These are phyloP conservation scores for Delphinapterus leucas DNA, from an alignment of 2,113 vertebrate genomes.

Conservation along the genomic window DNA sequence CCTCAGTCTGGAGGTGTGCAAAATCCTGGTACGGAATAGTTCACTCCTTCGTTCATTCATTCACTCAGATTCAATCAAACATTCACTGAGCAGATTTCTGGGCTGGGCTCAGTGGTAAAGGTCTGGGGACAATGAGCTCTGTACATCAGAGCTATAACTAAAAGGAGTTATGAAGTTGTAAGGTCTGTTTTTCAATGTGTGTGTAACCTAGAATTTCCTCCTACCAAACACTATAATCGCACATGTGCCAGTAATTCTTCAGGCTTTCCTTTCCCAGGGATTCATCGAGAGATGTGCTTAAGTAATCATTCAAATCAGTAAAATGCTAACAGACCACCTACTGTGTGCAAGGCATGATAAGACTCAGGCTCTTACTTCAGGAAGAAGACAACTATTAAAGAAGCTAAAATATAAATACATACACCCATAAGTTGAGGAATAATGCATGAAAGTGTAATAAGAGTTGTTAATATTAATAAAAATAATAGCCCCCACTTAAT, in stretches of 20 bases:
- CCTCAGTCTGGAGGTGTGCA: background rate
- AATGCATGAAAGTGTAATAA: background rate
- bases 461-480: background rate
- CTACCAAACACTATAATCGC: background rate
- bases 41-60: background rate
- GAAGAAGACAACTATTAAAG: background rate
- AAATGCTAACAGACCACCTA: background rate
- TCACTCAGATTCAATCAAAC: background rate
- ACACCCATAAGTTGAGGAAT: background rate
- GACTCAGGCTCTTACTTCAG: background rate
- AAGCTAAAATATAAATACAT: background rate
- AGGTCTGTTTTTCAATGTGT: background rate
- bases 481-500: background rate
- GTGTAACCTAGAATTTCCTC: background rate
- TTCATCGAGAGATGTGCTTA: background rate
- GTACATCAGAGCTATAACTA: background rate
- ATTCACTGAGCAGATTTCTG: background rate
- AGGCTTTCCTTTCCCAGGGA: background rate
- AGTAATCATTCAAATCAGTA: background rate
- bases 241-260: background rate
- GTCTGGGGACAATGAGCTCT: background rate
- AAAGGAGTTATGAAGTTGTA: background rate
- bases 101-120: background rate
- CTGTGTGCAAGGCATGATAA: background rate
- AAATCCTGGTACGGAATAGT: background rate